Percentiles rank a stretch among this genome's conserved stretches.
Evolutionary conservation across 2,888 invertebrate genomes (phyloP).

Genomic region (Caenorhabditis uteleia): DNA sequence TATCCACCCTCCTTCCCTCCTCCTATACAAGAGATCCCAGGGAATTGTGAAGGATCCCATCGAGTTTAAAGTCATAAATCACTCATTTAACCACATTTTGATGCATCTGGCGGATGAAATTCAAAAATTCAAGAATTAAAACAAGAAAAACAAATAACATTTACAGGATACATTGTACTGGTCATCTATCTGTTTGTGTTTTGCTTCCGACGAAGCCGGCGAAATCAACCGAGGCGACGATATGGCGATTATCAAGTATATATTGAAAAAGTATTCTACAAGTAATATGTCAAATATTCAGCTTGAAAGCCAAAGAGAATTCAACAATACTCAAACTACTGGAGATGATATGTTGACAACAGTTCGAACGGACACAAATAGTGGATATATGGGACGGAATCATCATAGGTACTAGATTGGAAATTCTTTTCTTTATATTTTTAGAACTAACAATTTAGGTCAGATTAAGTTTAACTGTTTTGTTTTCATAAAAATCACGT

Average conservation of each 20-base stretch:
- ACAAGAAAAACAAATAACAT: background rate
- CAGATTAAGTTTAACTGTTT: background rate
- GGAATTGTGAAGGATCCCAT: no score
- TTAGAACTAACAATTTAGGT: background rate
- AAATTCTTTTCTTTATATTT: background rate
- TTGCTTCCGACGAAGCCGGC: constrained; percentile 56
- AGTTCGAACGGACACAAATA: constrained; percentile 39
- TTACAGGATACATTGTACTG: constrained; percentile 59
- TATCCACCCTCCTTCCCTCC: no score
- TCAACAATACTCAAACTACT: constrained; percentile 38
- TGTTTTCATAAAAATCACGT: constrained; percentile 8
- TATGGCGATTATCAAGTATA: constrained; percentile 62
- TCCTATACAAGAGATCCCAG: no score
- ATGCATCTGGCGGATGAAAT: no score
- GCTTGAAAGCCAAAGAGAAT: constrained; percentile 43
- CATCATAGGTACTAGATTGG: constrained; percentile 41
- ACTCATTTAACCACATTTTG: no score
- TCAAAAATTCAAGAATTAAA: no score
- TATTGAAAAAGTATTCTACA: background rate
- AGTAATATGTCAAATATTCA: constrained; percentile 3
- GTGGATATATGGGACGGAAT: constrained; percentile 47
- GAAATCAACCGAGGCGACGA: constrained; percentile 48
- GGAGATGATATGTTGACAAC: constrained; percentile 41
- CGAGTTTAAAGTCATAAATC: no score
- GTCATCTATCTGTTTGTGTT: constrained; percentile 52